Base-by-base conservation (phyloP, 2,888 invertebrate species). In the Acanthopleura granulata region DNA sequence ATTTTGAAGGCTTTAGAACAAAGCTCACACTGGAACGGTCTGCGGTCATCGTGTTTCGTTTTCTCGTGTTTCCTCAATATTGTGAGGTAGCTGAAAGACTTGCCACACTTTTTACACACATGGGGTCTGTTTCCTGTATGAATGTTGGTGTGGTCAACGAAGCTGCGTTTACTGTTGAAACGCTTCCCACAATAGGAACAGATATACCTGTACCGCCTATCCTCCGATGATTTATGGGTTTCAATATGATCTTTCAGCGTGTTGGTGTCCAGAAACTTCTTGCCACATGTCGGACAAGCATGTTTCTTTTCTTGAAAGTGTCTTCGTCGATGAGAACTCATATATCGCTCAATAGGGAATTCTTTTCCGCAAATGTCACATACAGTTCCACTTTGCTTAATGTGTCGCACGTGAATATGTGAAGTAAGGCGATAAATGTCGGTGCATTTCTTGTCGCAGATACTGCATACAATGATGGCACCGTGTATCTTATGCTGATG, bases 81-180 rank as follows among this genome's bases (percentile, higher is more conserved):
- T 70, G 81, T 83, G 18, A 80, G 78, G 78, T 82, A 84, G 61
- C 82, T 80, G 77, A 86, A 86, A 0, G 76, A 72, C 71, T 80
- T 79, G 16, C 74, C 76, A 75, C 86, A 86, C n/a, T 76, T 51
- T 27, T 81, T 78, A 77, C 86, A 86, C 15, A 74, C 73, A 70
- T 84, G 83, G 0, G 86, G 86, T 50, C 80, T 80, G 12, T 79
- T 80, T 15, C 85, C 85, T n/a, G 85, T 85, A 72, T 85, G 86
- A 51, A 83, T 85, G 74, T 86, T 86, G 18, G 84, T 72, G 76
- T 86, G 86, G 73, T 86, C 84, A 9, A 76, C 70, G 30, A 79
- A 82, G 29, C 82, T 82, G 16, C 81, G 75, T 61, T 83, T 84
- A 74, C 78, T 78, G 49, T 78, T 76, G 72, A 81, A 82, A 18